A percentile compares a stretch with the other conserved stretches of the same genome.
Evolutionary conservation across 2,888 invertebrate species (phyloP).

Genomic region (Oegoconia quadripuncta): DNA sequence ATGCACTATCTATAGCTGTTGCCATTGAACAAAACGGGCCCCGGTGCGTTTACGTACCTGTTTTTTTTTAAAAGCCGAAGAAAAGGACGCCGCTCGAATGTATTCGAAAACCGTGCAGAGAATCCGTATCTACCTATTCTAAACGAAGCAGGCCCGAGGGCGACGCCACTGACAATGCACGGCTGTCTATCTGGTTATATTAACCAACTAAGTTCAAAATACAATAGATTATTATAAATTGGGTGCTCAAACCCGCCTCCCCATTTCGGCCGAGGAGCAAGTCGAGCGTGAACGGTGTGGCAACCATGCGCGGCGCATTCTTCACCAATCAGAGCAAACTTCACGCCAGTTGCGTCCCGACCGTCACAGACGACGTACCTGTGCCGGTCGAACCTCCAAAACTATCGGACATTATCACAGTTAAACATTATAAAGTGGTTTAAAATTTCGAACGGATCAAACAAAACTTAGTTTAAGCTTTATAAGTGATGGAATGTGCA

Average conservation of each 20-base stretch:
- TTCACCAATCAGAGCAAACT: constrained; percentile 70
- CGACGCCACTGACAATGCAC: constrained; percentile 75
- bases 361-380: constrained; percentile 51
- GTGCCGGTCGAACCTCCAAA: constrained; percentile 46
- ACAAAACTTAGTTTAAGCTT: constrained; percentile 26
- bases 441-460: constrained; percentile 35
- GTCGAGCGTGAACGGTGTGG: constrained; percentile 68
- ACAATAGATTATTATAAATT: constrained; percentile 45
- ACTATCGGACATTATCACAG: constrained; percentile 68
- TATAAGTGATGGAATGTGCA: constrained; percentile 58
- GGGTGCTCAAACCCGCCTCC: constrained; percentile 47
- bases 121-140: constrained; percentile 31
- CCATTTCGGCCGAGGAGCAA: constrained; percentile 52
- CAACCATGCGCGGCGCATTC: constrained; percentile 77
- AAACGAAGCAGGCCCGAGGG: constrained; percentile 63
- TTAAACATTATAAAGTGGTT: constrained; percentile 63
- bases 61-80: constrained; percentile 54
- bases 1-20: constrained; percentile 28
- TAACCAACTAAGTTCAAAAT: constrained; percentile 48
- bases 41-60: constrained; percentile 65
- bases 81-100: constrained; percentile 55
- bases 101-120: constrained; percentile 50
- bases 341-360: constrained; percentile 71
- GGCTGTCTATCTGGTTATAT: constrained; percentile 72
- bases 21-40: constrained; percentile 47